Evolutionary conservation across 1,140 invertebrate genomes (phyloP).

Genomic region (Ruditapes philippinarum): DNA sequence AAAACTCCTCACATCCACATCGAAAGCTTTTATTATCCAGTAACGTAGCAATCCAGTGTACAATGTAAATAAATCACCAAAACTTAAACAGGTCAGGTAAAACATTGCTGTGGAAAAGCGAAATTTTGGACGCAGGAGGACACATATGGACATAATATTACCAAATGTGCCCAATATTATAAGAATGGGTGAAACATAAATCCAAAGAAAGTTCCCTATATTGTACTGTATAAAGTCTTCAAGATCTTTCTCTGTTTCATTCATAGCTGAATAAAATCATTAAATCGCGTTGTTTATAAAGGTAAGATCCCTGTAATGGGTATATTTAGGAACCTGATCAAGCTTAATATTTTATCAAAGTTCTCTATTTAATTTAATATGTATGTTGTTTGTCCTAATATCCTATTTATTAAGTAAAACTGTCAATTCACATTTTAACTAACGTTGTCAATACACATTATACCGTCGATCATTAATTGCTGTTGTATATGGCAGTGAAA

Average conservation of each 20-base stretch:
- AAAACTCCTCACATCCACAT: conserved; percentile 68
- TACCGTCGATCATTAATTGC: no score
- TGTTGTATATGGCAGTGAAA: no score
- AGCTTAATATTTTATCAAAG: no score
- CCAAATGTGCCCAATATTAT: conserved; percentile 79
- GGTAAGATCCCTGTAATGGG: no score
- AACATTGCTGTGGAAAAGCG: conserved; percentile 78
- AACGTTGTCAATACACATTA: no score
- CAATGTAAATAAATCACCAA: conserved; percentile 75
- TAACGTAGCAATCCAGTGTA: conserved; percentile 77
- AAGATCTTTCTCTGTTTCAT: not conserved
- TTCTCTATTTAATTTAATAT: no score
- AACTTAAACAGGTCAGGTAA: conserved; percentile 76
- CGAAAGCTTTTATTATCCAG: conserved; percentile 72
- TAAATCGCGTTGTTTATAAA: no score
- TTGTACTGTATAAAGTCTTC: conserved; percentile 63
- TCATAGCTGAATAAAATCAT: no score
- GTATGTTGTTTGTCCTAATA: no score
- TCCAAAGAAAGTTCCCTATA: conserved; percentile 72
- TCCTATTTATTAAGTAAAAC: no score
- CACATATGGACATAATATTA: conserved; percentile 78
- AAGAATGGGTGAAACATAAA: conserved; percentile 71
- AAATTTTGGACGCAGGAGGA: conserved; percentile 72
- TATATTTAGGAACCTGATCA: no score
- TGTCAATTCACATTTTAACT: no score